phyloP scores from a whole-genome alignment of 2,113 vertebrate species.

The Athene noctua region DNA sequence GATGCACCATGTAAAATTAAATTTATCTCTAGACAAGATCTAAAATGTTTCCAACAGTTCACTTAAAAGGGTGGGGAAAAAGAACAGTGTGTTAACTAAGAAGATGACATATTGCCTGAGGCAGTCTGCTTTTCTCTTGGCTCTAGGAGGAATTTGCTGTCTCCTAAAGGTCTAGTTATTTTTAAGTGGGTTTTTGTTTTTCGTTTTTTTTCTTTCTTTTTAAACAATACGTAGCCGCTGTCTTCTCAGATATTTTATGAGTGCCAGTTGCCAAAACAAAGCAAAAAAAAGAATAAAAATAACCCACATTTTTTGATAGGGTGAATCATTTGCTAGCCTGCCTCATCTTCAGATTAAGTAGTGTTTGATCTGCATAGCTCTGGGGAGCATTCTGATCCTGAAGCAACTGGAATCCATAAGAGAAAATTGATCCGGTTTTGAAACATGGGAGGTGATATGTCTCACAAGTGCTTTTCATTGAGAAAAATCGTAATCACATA shows the following conservation, averaged over 20 bases:
- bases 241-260: slow-evolving; percentile 8
- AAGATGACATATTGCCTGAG: slow-evolving; percentile 52
- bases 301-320: not conserved
- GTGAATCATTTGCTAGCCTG: slow-evolving; percentile 19
- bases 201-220: not conserved
- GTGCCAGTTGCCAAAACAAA: slow-evolving; percentile 33
- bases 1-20: slow-evolving; percentile 55
- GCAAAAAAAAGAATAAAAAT: slow-evolving; percentile 1
- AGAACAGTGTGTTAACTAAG: slow-evolving; percentile 53
- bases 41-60: slow-evolving; percentile 49
- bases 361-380: slow-evolving; percentile 35
- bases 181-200: not conserved
- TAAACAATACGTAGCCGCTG: not conserved
- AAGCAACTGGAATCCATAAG: slow-evolving; percentile 62
- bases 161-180: slow-evolving; percentile 40
- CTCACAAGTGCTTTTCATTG: slow-evolving; percentile 31
- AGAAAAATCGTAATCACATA: not conserved
- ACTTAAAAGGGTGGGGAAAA: slow-evolving; percentile 46
- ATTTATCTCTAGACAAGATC: slow-evolving; percentile 59
- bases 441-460: not conserved
- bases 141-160: slow-evolving; percentile 9
- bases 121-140: slow-evolving; percentile 32
- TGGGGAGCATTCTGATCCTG: slow-evolving; percentile 47
- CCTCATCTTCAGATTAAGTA: slow-evolving; percentile 15
- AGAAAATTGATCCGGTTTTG: slow-evolving; percentile 54